Conservation (phyloP, 2,113 vertebrate species). For the Ameiurus melas region DNA sequence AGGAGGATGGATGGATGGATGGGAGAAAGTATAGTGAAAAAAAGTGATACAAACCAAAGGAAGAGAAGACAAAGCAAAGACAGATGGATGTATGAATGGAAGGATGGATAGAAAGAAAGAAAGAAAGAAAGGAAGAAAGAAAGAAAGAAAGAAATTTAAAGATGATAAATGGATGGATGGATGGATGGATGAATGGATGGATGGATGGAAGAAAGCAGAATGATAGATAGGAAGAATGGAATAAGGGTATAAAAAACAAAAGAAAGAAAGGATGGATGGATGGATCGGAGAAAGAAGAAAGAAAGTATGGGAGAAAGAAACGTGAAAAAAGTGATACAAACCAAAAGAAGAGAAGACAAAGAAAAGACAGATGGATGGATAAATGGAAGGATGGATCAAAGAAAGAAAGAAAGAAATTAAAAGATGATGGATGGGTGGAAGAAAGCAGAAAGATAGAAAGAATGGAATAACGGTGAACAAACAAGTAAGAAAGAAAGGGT, state of each 20-base stretch:
- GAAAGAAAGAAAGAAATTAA: background rate
- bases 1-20: background rate
- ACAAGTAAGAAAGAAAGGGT: background rate
- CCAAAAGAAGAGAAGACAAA: too few relatives aligned
- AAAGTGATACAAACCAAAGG: background rate
- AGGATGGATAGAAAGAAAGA: too few relatives aligned
- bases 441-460: too few relatives aligned
- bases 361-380: background rate
- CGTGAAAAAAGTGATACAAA: background rate
- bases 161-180: too few relatives aligned
- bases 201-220: background rate
- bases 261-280: background rate
- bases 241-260: background rate
- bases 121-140: too few relatives aligned
- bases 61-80: background rate
- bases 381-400: background rate
- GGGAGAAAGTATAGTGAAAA: background rate
- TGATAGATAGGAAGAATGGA: too few relatives aligned
- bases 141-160: too few relatives aligned
- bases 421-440: too few relatives aligned
- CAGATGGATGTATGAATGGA: background rate
- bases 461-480: too few relatives aligned
- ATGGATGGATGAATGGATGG: too few relatives aligned
- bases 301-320: background rate
- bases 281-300: background rate